Evolutionary conservation across 2,113 vertebrate genomes (phyloP), one percentile per base, ranked within the genome.

Genomic region (Dicentrarchus labrax): DNA sequence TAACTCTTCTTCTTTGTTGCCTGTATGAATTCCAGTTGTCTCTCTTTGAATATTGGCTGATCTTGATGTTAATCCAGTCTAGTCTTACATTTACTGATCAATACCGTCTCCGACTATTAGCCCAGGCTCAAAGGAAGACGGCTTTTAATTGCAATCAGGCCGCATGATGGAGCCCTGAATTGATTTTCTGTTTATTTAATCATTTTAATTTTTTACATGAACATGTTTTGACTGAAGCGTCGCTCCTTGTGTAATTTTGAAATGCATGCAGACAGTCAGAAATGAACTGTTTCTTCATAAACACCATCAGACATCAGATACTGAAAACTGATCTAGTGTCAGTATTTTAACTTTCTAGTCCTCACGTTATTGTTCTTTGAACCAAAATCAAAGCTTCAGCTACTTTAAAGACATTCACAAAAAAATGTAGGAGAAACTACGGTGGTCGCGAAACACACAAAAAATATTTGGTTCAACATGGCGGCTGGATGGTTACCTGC

Each of bases 61-160:
- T 79, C 7, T 70, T 72, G 68, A 87, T 72, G 77, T 61, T 83
- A 82, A 88, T 88, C 87, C 85, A 78, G 67, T 90, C 88, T 17
- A 53, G 45, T 78, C 77, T 9, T 59, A 66, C 82, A 30, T 77
- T 69, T n/a, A 19, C 78, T 43, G 89, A 90, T 93, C 92, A 56
- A 92, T 92, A 85, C 78, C 51, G 87, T 82, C 92, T 75, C 77
- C 36, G 54, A 66, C 85, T 61, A 76, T 89, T 88, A 92, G 86
- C 83, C 36, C 2, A 13, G 48, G 65, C 76, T 62, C 86, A 22
- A 59, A 76, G 67, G 57, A 86, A 21, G 82, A 69, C 38, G n/a
- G 67, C 67, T 83, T 86, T 82, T 89, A 92, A 93, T 93, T 86
- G 84, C 85, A 89, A 90, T 91, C 75, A 85, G 64, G 75, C 59